A percentile compares a stretch with the other conserved stretches of the same genome.
Evolutionary conservation across 2,888 invertebrate species (phyloP).

Genomic region (Isoperla grammatica): DNA sequence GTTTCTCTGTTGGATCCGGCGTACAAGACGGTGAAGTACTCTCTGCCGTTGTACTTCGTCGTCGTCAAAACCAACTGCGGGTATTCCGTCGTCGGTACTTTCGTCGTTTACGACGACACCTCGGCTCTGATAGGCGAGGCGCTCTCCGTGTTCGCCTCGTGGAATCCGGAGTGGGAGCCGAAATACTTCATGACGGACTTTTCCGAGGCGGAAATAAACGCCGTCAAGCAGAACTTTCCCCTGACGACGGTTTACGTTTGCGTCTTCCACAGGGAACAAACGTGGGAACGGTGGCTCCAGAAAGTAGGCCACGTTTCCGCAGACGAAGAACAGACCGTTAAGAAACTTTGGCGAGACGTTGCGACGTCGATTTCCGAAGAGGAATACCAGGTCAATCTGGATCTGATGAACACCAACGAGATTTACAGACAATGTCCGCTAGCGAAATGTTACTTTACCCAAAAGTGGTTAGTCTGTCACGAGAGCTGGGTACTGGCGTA

Average conservation of each 20-base stretch:
- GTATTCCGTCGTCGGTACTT: too few species aligned
- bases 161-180: not conserved
- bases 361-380: not conserved
- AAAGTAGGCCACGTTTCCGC: not conserved
- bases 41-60: too few species aligned
- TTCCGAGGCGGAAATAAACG: not conserved
- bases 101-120: too few species aligned
- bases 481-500: not conserved
- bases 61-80: too few species aligned
- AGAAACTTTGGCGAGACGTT: not conserved
- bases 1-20: too few species aligned
- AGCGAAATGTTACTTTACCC: not conserved
- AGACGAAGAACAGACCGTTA: not conserved
- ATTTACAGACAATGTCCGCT: not conserved
- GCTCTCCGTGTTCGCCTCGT: not conserved
- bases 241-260: not conserved
- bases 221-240: not conserved
- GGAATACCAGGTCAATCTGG: not conserved
- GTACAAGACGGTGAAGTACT: too few species aligned
- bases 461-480: not conserved
- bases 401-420: not conserved
- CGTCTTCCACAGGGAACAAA: not conserved
- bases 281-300: not conserved
- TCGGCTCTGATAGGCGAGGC: not conserved
- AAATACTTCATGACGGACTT: constrained; percentile 2